Percentiles rank a stretch among this genome's conserved stretches.
phyloP scores from a whole-genome alignment of 1,140 invertebrate species.

The Asbolus verrucosus region DNA sequence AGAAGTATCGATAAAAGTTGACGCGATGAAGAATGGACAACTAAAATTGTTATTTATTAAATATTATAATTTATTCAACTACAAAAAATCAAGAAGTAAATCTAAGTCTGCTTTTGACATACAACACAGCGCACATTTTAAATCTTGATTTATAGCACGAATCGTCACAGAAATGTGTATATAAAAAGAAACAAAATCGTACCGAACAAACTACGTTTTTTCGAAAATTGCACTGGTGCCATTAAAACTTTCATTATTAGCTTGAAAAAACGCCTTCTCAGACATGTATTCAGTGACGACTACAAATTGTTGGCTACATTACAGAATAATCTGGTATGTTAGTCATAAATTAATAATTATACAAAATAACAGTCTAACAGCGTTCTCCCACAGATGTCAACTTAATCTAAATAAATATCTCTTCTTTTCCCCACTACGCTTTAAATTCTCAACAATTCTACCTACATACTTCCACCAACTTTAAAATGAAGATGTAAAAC shows the following conservation, averaged over 20 bases:
- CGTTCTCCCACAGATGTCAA: constrained; percentile 53
- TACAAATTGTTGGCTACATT: constrained; percentile 21
- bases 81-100: constrained; percentile 56
- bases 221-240: constrained; percentile 1
- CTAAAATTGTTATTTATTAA: constrained; percentile 53
- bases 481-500: constrained; percentile 57
- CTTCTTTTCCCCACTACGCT: constrained; percentile 48
- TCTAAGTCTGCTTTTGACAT: constrained; percentile 58
- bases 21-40: neutral
- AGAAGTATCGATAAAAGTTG: no score
- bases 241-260: no score
- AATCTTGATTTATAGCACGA: constrained; percentile 56
- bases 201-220: neutral
- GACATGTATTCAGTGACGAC: neutral
- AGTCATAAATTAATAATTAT: constrained; percentile 54
- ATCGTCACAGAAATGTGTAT: no score
- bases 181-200: no score
- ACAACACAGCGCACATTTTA: constrained; percentile 57
- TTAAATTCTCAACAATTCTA: constrained; percentile 55
- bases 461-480: constrained; percentile 54
- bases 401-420: constrained; percentile 57
- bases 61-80: constrained; percentile 59
- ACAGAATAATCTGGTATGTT: constrained; percentile 13
- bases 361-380: constrained; percentile 49
- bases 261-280: constrained; percentile 18